Percentiles rank a stretch among this genome's conserved stretches.
Conservation (phyloP, 2,888 invertebrate species). For the Pediacus dermestoides region DNA sequence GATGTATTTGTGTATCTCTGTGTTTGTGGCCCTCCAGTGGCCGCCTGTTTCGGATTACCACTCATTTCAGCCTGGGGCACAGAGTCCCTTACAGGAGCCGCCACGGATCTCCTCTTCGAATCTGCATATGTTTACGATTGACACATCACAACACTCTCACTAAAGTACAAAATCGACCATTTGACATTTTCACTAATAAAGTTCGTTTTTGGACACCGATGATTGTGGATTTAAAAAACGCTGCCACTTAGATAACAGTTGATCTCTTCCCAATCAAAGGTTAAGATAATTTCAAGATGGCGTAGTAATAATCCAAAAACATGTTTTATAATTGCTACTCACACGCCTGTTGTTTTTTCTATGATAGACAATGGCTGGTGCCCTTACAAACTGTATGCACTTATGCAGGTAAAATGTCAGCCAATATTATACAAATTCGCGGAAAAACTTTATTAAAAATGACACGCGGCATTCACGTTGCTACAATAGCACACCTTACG, state of each 20-base stretch:
- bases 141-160: constrained; percentile 43
- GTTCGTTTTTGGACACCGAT: constrained; percentile 31
- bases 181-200: constrained; percentile 33
- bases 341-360: constrained; percentile 23
- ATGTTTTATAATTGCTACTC: constrained; percentile 37
- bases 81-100: constrained; percentile 55
- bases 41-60: constrained; percentile 64
- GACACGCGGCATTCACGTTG: constrained; percentile 54
- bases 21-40: constrained; percentile 58
- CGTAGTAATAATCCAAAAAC: constrained; percentile 50
- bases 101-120: constrained; percentile 50
- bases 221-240: constrained; percentile 33
- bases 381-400: no score
- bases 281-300: constrained; percentile 52
- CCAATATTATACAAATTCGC: constrained; percentile 45
- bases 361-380: no score
- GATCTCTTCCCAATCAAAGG: constrained; percentile 47
- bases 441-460: constrained; percentile 47
- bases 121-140: constrained; percentile 48
- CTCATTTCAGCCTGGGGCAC: constrained; percentile 61
- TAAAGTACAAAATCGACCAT: constrained; percentile 29
- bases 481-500: constrained; percentile 46
- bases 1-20: constrained; percentile 53
- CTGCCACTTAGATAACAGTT: constrained; percentile 37
- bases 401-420: constrained; percentile 44